Base-by-base conservation (phyloP, 1,140 invertebrate species). In the Paracyclopina nana region DNA sequence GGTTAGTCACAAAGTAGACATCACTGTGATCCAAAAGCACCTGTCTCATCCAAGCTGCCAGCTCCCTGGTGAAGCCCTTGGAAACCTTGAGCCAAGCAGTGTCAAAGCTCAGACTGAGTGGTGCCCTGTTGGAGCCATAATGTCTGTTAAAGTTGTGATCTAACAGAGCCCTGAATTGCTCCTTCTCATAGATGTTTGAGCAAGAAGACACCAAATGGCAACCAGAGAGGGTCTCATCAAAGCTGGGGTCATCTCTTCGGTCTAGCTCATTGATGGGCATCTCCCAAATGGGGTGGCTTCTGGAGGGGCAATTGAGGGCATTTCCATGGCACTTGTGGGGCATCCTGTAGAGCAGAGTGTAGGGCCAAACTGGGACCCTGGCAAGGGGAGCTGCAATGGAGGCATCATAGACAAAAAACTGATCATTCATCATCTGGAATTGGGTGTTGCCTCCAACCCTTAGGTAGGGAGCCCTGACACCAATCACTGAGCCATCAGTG, bases 181-280 rank as follows among this genome's bases (percentile, higher is more conserved):
- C 82, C 29, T 83, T 80, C 40, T 74, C 75, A 65, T 84, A 80
- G 56, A 87, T 81, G 65, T 87, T 87, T n/a, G 82, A 84, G 65
- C 86, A 91, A 11, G 82, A 86, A 60, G 88, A 84, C 0, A 87
- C 82, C 72, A 87, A 85, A 63, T 87, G 82, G 69, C 83, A 91
- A 50, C 61, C 50, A 8, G 82, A 82, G 34, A 88, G 68, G 1
- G 79, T 82, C 64, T 88, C 83, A 59, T 87, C 82, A 60, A 86
- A 85, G 1, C 80, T 82, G 5, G 82, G 82, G 60, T 87, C 82
- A 61, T 88, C 50, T 6, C 50, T 72, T 62, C 83, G 74, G 67
- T 90, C 83, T 55, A 90, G 64, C 63, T 88, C 83, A 64, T 88
- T 90, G 82, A 90, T 86, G 14, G 87, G 83, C 73, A 90, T 86